These are phyloP conservation scores for Tiaroga cobitis DNA, from an alignment of 2,797 vertebrate species.

Conservation along the genomic window DNA sequence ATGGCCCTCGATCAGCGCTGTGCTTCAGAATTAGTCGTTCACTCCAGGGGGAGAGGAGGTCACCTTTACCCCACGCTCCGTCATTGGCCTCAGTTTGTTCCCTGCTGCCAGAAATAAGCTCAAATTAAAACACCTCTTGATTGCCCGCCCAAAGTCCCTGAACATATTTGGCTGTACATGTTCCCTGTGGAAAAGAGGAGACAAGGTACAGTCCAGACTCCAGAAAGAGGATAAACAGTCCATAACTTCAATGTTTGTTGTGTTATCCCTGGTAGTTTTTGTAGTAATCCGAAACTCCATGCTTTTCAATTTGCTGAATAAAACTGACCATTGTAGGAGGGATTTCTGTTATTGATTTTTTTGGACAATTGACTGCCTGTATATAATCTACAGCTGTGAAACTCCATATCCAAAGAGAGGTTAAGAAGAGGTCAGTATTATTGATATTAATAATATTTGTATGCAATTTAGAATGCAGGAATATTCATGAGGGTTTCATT, in stretches of 20 bases:
- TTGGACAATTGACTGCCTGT: not conserved
- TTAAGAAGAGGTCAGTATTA: not conserved
- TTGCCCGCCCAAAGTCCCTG: constrained; percentile 67
- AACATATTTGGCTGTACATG: constrained; percentile 68
- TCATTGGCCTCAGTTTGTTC: constrained; percentile 58
- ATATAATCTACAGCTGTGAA: not conserved
- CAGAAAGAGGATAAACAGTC: constrained; percentile 28
- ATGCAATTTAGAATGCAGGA: not conserved
- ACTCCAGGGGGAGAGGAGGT: constrained; percentile 64
- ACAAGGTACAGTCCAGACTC: constrained; percentile 35
- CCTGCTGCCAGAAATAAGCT: constrained; percentile 62
- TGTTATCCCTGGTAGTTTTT: constrained; percentile 9
- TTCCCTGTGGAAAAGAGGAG: constrained; percentile 36
- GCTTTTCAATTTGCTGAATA: constrained; percentile 36
- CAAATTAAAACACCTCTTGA: constrained; percentile 63
- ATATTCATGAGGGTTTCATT: not conserved
- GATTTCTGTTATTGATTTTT: not conserved
- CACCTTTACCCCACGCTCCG: constrained; percentile 64
- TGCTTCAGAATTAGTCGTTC: constrained; percentile 68
- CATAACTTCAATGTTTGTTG: not conserved
- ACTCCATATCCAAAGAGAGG: not conserved
- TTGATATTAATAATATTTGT: not conserved
- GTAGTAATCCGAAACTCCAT: not conserved
- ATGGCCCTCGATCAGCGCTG: constrained; percentile 56
- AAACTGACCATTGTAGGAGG: constrained; percentile 8